phyloP scores from a whole-genome alignment of 2,888 invertebrate genomes.

The Drosophila bunnanda region DNA sequence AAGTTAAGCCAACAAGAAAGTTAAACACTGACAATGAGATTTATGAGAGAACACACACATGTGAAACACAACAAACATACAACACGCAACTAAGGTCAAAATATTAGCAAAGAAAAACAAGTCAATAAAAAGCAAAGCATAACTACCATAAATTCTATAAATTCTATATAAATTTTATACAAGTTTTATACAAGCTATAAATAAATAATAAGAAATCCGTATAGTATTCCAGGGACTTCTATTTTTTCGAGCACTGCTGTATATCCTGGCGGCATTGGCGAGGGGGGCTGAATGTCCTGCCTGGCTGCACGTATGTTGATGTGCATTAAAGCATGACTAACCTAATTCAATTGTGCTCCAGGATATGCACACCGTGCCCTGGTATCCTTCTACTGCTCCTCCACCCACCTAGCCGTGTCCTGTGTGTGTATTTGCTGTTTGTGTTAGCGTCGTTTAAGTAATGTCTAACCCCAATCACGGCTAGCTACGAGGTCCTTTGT shows the following conservation, averaged over 20 bases:
- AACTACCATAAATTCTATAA: neutral
- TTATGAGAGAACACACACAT: constrained; percentile 61
- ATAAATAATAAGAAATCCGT: neutral
- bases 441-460: constrained; percentile 62
- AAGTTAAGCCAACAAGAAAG: constrained; percentile 81
- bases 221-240: too few relatives aligned
- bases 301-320: constrained; percentile 75
- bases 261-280: constrained; percentile 10
- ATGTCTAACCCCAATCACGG: constrained; percentile 58
- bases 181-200: neutral
- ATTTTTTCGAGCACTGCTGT: neutral
- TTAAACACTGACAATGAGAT: constrained; percentile 80
- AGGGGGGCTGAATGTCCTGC: constrained; percentile 49
- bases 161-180: neutral
- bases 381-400: constrained; percentile 32
- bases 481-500: constrained; percentile 43
- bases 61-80: neutral
- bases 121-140: neutral
- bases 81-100: neutral
- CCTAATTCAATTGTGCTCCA: constrained; percentile 80
- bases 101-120: neutral
- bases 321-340: constrained; percentile 80
- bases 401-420: neutral
- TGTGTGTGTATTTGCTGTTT: constrained; percentile 13
- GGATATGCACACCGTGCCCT: constrained; percentile 66